Evolutionary conservation across 1,140 invertebrate species (phyloP).

Genomic region (Atta texana): DNA sequence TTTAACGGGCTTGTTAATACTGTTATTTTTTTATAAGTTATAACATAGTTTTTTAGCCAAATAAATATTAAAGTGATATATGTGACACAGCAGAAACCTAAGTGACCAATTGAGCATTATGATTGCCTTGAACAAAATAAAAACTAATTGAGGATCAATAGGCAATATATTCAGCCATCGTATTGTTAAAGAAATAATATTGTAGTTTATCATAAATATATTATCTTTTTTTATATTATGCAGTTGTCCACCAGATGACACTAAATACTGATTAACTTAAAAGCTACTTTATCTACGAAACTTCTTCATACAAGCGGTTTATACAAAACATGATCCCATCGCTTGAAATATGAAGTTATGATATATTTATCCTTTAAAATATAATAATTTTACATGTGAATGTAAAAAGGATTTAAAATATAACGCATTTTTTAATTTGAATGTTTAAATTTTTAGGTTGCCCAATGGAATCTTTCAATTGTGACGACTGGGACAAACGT

Average conservation of each 20-base stretch:
- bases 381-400: not conserved
- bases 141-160: not conserved
- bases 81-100: slow-evolving; percentile 26
- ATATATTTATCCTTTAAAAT: not conserved
- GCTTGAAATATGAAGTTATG: not conserved
- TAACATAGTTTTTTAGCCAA: too few relatives aligned
- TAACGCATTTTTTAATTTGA: not conserved
- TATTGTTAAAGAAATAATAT: slow-evolving; percentile 5
- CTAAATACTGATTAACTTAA: slow-evolving; percentile 26
- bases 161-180: not conserved
- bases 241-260: slow-evolving; percentile 51
- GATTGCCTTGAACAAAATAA: not conserved
- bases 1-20: too few relatives aligned
- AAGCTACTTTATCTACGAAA: slow-evolving; percentile 51
- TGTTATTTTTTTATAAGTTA: too few relatives aligned
- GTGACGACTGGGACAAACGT: slow-evolving; percentile 86
- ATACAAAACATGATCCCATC: not conserved
- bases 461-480: slow-evolving; percentile 88
- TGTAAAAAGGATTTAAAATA: not conserved
- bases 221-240: not conserved
- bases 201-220: not conserved
- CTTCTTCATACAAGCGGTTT: not conserved
- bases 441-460: slow-evolving; percentile 87
- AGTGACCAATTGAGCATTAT: slow-evolving; percentile 28
- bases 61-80: not conserved